Conservation (phyloP, 2,113 vertebrate species). For the Malaclemys terrapin region DNA sequence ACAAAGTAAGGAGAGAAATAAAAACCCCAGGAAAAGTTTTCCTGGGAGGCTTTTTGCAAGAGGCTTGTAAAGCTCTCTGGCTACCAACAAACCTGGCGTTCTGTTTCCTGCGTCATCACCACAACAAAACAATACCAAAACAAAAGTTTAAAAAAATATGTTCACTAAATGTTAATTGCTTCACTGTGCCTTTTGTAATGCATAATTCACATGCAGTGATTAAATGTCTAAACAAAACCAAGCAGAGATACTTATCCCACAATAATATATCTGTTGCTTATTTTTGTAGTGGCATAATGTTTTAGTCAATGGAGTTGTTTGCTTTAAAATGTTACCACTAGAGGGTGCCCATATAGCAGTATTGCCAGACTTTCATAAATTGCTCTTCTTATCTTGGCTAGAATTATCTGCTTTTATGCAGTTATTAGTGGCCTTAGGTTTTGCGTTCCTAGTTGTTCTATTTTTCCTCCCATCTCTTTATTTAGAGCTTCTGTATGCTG, state of each 20-base stretch:
- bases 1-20: too few relatives aligned
- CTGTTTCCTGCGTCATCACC: too few relatives aligned
- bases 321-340: constrained; percentile 24
- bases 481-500: not conserved
- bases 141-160: not conserved
- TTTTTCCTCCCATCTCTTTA: not conserved
- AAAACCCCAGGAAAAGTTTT: too few relatives aligned
- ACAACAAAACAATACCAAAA: not conserved
- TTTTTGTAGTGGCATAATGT: accelerated
- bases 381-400: accelerated
- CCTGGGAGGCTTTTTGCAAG: too few relatives aligned
- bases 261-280: accelerated
- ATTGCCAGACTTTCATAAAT: not conserved
- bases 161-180: not conserved
- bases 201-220: not conserved
- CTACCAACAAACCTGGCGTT: too few relatives aligned
- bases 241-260: not conserved
- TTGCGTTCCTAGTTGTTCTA: not conserved
- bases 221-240: not conserved
- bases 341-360: constrained; percentile 67
- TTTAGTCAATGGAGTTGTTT: not conserved
- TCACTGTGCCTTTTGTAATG: not conserved
- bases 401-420: not conserved
- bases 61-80: too few relatives aligned
- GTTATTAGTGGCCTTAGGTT: not conserved